Percentiles rank a stretch among this genome's conserved stretches.
phyloP scores from a whole-genome alignment of 2,888 invertebrate genomes.

The Chamaedrilus cognettii region DNA sequence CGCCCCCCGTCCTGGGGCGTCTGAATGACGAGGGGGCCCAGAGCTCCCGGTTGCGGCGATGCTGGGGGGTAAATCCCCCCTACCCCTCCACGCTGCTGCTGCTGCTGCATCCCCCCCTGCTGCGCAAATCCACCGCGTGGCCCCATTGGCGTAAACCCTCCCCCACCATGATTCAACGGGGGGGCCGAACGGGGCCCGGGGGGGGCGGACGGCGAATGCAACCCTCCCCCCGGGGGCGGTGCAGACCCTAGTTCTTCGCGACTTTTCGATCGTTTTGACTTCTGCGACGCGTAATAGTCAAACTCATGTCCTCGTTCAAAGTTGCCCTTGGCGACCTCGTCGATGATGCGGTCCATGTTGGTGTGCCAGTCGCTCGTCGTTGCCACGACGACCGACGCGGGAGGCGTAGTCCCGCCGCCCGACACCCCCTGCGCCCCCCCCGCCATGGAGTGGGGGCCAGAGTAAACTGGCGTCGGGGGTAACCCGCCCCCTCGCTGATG shows the following conservation, averaged over 20 bases:
- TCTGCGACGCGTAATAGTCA: slow-evolving; percentile 21
- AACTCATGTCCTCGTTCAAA: slow-evolving; percentile 41
- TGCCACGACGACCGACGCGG: background rate
- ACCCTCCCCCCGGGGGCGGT: background rate
- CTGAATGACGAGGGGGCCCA: too few relatives aligned
- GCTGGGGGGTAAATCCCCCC: too few relatives aligned
- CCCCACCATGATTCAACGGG: too few relatives aligned
- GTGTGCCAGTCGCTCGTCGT: slow-evolving; percentile 20
- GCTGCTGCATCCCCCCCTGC: too few relatives aligned
- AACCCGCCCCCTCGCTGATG: too few relatives aligned
- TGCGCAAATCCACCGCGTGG: too few relatives aligned
- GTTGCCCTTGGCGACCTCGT: slow-evolving; percentile 79
- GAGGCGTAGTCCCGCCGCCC: background rate
- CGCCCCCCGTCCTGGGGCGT: too few relatives aligned
- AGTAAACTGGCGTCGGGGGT: too few relatives aligned
- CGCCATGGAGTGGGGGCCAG: background rate
- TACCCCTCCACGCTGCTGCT: too few relatives aligned
- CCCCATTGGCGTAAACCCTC: too few relatives aligned
- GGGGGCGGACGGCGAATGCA: background rate
- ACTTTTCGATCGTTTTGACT: slow-evolving; percentile 18
- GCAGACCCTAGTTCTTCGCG: slow-evolving; percentile 9
- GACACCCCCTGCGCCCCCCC: background rate
- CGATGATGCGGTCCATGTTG: slow-evolving; percentile 80
- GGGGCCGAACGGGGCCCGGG: background rate
- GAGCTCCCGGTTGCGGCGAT: too few relatives aligned